Conservation (phyloP, 2,888 invertebrate species). For the Drosophila meridionalis region DNA sequence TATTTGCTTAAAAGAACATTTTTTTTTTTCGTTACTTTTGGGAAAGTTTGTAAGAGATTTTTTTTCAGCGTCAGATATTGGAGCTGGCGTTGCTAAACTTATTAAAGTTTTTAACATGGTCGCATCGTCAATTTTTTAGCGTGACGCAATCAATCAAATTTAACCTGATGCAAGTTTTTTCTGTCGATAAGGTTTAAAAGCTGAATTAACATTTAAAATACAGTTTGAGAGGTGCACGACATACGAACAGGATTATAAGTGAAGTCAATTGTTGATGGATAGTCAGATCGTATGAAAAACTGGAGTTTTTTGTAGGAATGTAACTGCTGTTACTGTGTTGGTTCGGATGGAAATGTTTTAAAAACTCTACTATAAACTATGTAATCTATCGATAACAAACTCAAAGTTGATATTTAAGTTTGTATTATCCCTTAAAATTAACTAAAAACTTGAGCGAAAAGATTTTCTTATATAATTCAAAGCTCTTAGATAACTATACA, state of each 20-base stretch:
- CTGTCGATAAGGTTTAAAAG: slow-evolving; percentile 2
- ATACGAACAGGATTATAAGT: not conserved
- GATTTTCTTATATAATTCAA: not conserved
- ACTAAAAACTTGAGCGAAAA: not conserved
- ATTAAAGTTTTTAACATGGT: slow-evolving; percentile 41
- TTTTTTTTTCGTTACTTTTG: slow-evolving; percentile 9
- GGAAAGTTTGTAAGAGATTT: slow-evolving; percentile 31
- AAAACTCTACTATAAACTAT: too few species aligned
- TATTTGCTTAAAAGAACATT: slow-evolving; percentile 29
- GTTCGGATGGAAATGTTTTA: too few species aligned
- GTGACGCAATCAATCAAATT: slow-evolving; percentile 43
- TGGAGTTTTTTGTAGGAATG: not conserved
- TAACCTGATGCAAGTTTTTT: not conserved
- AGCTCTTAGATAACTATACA: not conserved
- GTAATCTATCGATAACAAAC: too few species aligned
- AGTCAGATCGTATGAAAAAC: not conserved
- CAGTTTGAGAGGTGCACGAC: not conserved
- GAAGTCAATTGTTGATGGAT: not conserved
- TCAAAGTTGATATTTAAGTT: too few species aligned
- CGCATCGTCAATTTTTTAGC: slow-evolving; percentile 12
- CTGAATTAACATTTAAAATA: slow-evolving; percentile 4
- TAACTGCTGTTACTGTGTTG: not conserved
- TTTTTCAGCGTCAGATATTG: slow-evolving; percentile 6
- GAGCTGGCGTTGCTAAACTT: slow-evolving; percentile 39
- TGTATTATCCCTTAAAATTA: too few species aligned